Conservation (phyloP, 2,797 vertebrate genomes). For the Acrocephalus scirpaceus region DNA sequence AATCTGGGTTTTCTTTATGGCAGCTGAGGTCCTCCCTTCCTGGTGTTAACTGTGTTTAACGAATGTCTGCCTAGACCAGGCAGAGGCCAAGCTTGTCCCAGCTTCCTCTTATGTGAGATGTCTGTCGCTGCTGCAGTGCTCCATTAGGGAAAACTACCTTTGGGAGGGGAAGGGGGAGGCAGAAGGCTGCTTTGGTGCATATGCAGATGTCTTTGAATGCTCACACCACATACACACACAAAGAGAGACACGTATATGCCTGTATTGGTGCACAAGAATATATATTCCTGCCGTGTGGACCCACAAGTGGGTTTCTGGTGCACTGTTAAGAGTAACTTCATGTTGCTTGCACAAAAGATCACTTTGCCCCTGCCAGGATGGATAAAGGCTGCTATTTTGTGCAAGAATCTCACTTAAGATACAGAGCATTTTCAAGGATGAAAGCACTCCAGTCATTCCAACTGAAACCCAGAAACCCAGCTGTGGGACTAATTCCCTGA, state of each 20-base stretch:
- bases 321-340: background rate
- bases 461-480: background rate
- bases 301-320: background rate
- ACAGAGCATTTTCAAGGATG: background rate
- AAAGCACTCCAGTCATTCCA: background rate
- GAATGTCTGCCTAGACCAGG: background rate
- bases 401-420: conserved; percentile 1
- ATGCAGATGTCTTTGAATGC: background rate
- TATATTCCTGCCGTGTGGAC: rapidly evolving
- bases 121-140: background rate
- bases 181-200: background rate
- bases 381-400: background rate
- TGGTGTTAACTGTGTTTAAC: background rate
- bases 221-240: background rate
- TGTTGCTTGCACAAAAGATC: background rate
- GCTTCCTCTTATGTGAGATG: background rate
- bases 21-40: background rate
- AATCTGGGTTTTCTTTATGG: background rate
- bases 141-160: background rate
- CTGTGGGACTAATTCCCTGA: conserved; percentile 32
- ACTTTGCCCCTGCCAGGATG: background rate
- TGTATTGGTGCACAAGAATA: background rate
- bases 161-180: background rate
- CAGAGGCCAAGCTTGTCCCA: background rate
- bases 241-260: rapidly evolving